Evolutionary conservation across 2,888 invertebrate species (phyloP).

Genomic region (Leptinotarsa tumamoca): DNA sequence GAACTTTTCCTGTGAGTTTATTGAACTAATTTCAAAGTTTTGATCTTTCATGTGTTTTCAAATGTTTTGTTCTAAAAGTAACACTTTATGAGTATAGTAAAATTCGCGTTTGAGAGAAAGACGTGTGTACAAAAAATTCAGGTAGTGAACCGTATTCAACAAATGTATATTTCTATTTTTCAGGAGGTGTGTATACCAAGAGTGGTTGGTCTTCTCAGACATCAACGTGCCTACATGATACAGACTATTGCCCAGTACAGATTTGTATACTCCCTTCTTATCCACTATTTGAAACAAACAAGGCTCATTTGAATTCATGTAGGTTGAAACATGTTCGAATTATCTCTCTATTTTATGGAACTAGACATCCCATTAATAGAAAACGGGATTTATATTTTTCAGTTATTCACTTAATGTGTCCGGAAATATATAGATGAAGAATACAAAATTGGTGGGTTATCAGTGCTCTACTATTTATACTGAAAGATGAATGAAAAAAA

Average conservation of each 20-base stretch:
- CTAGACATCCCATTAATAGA: not conserved
- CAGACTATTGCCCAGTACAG: constrained; percentile 91
- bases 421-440: too few relatives aligned
- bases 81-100: too few relatives aligned
- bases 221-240: constrained; percentile 89
- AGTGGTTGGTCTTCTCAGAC: constrained; percentile 82
- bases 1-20: too few relatives aligned
- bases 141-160: not conserved
- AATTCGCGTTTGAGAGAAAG: too few relatives aligned
- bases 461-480: too few relatives aligned
- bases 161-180: constrained; percentile 47
- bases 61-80: too few relatives aligned
- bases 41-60: too few relatives aligned
- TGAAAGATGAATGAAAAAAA: too few relatives aligned
- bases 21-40: too few relatives aligned
- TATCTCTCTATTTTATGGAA: constrained; percentile 11
- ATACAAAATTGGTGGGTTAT: too few relatives aligned
- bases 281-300: constrained; percentile 88
- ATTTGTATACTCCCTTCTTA: constrained; percentile 86
- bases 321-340: constrained; percentile 31
- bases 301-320: constrained; percentile 76
- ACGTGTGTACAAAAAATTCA: too few relatives aligned
- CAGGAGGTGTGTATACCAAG: constrained; percentile 89
- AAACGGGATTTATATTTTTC: constrained; percentile 13
- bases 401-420: too few relatives aligned